These are phyloP conservation scores for Paramacrobiotus metropolitanus DNA, from an alignment of 1,140 invertebrate species.

Conservation along the genomic window DNA sequence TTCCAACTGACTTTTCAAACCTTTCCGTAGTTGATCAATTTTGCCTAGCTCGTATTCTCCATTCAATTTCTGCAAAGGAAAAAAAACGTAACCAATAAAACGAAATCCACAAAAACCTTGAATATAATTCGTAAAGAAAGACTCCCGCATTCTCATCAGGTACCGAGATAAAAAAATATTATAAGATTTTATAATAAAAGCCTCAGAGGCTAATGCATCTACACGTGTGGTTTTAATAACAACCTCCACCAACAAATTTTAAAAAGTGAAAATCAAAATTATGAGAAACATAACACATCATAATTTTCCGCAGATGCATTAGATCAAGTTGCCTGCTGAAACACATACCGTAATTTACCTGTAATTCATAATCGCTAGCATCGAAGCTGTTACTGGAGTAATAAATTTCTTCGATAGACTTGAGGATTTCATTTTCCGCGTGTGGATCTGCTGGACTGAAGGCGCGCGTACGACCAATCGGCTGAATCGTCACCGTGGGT, in stretches of 20 bases:
- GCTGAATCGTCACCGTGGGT: neutral
- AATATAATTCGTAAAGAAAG: too few relatives aligned
- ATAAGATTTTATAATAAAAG: too few relatives aligned
- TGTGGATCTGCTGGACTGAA: neutral
- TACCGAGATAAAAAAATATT: too few relatives aligned
- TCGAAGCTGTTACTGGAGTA: slow-evolving; percentile 36
- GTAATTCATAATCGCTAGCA: slow-evolving; percentile 38
- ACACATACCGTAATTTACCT: slow-evolving; percentile 21
- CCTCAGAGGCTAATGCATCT: too few relatives aligned
- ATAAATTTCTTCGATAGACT: slow-evolving; percentile 41
- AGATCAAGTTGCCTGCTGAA: too few relatives aligned
- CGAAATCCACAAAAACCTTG: too few relatives aligned
- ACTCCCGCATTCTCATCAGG: too few relatives aligned
- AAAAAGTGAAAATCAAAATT: too few relatives aligned
- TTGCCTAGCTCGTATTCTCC: neutral
- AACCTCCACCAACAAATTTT: too few relatives aligned
- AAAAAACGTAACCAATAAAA: neutral
- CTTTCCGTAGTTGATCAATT: neutral
- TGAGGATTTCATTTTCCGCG: slow-evolving; percentile 31
- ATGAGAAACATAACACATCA: too few relatives aligned
- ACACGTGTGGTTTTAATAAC: too few relatives aligned
- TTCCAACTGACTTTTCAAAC: neutral
- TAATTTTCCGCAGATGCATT: too few relatives aligned
- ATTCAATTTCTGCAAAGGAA: neutral
- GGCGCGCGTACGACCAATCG: neutral